These are phyloP conservation scores for Donacobius atricapilla DNA, from an alignment of 2,113 vertebrate genomes.

Conservation along the genomic window DNA sequence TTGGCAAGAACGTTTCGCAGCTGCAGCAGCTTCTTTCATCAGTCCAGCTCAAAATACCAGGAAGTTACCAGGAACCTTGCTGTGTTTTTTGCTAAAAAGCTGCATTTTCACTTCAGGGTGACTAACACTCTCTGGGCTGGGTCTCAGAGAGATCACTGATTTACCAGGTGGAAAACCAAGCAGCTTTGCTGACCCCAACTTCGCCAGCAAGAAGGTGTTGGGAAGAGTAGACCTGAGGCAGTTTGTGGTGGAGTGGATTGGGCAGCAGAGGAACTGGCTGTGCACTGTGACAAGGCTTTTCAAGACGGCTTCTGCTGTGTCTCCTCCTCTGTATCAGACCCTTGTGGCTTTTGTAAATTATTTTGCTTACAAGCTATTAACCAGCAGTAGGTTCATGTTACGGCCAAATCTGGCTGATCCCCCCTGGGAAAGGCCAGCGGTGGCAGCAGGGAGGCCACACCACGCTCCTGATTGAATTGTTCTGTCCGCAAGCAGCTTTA, in stretches of 20 bases:
- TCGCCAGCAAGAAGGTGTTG: not conserved
- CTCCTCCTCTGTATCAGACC: not conserved
- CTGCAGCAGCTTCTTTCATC: not conserved
- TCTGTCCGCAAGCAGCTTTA: not conserved
- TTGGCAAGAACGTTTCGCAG: not conserved
- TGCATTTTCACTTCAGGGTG: not conserved
- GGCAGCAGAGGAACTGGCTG: not conserved
- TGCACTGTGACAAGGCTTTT: not conserved
- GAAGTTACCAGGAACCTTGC: not conserved
- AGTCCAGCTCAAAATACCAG: not conserved
- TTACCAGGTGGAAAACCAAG: not conserved
- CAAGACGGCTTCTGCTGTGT: not conserved
- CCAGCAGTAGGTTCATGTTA: not conserved
- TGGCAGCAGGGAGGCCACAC: not conserved
- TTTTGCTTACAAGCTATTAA: not conserved
- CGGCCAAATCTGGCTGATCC: not conserved
- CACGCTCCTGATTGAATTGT: not conserved
- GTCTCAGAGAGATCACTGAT: not conserved
- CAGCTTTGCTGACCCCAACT: not conserved
- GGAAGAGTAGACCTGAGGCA: accelerated
- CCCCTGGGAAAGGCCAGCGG: not conserved
- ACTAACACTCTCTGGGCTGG: not conserved
- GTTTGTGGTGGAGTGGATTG: accelerated
- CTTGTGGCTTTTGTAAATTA: not conserved
- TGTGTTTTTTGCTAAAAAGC: not conserved